Evolutionary conservation across 2,797 vertebrate genomes (phyloP).

Genomic region (Phylloscopus collybita): DNA sequence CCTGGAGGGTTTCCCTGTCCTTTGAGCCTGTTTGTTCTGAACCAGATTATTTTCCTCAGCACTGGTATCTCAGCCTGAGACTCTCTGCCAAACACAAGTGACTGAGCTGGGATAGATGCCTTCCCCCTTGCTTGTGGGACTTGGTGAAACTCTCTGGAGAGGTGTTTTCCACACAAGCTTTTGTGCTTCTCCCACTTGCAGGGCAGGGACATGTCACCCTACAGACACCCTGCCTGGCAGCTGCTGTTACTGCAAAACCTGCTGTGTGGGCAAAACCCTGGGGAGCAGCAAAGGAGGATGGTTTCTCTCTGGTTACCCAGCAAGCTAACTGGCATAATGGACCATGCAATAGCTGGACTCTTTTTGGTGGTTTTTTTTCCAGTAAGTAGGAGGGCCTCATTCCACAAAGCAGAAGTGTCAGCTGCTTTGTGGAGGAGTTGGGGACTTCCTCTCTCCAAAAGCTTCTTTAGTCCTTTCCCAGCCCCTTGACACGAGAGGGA

Average conservation of each 20-base stretch:
- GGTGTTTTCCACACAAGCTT: neutral
- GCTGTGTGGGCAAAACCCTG: neutral
- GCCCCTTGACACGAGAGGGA: neutral
- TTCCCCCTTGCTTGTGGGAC: neutral
- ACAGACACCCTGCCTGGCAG: neutral
- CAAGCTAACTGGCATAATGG: neutral
- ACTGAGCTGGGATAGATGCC: neutral
- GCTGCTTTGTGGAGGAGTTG: neutral
- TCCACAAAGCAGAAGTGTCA: neutral
- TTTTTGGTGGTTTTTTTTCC: neutral
- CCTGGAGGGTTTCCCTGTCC: neutral
- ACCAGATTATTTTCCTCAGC: neutral
- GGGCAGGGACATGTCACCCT: constrained; percentile 16
- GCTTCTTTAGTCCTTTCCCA: neutral
- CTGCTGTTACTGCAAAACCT: constrained; percentile 20
- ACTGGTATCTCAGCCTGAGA: neutral
- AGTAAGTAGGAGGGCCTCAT: neutral
- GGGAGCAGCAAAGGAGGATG: neutral
- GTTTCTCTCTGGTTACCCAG: neutral
- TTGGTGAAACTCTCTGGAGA: neutral
- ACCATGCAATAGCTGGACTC: neutral
- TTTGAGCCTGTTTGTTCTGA: neutral
- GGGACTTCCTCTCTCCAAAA: neutral
- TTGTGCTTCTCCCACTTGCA: neutral
- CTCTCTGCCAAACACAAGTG: neutral